Conservation (phyloP, 2,113 vertebrate genomes). For the Hirundichthys speculiger region DNA sequence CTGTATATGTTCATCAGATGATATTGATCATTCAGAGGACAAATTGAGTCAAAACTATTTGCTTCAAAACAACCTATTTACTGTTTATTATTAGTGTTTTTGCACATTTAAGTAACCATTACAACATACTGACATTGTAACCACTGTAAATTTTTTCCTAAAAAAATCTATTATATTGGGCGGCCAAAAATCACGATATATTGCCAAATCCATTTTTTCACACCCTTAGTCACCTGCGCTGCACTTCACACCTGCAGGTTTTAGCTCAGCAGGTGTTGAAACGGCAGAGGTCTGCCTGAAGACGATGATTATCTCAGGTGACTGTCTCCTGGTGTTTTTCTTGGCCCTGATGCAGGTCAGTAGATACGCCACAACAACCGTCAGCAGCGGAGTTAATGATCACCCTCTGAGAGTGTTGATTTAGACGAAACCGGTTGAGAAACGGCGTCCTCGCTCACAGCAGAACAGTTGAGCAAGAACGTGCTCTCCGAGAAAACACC, state of each 20-base stretch:
- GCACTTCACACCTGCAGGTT: not conserved
- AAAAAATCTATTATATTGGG: too few species aligned
- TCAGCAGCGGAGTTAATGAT: slow-evolving; percentile 1
- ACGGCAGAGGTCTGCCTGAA: not conserved
- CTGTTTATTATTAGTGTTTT: too few species aligned
- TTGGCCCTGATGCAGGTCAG: not conserved
- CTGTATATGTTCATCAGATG: too few species aligned
- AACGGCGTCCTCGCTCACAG: not conserved
- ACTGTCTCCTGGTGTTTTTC: not conserved
- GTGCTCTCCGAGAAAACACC: not conserved
- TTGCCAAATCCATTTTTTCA: too few species aligned
- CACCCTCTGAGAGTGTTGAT: not conserved
- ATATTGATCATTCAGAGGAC: too few species aligned
- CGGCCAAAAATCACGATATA: too few species aligned
- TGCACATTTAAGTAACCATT: too few species aligned
- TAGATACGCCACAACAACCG: not conserved
- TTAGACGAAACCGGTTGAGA: not conserved
- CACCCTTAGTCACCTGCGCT: not conserved
- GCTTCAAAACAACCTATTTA: too few species aligned
- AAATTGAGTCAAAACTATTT: too few species aligned
- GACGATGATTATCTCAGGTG: not conserved
- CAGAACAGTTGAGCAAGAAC: not conserved
- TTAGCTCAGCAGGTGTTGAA: not conserved
- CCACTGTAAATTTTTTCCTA: too few species aligned
- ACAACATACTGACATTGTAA: too few species aligned